Evolutionary conservation across 2,113 vertebrate genomes (phyloP).

Genomic region (Colistium nudipinnis): DNA sequence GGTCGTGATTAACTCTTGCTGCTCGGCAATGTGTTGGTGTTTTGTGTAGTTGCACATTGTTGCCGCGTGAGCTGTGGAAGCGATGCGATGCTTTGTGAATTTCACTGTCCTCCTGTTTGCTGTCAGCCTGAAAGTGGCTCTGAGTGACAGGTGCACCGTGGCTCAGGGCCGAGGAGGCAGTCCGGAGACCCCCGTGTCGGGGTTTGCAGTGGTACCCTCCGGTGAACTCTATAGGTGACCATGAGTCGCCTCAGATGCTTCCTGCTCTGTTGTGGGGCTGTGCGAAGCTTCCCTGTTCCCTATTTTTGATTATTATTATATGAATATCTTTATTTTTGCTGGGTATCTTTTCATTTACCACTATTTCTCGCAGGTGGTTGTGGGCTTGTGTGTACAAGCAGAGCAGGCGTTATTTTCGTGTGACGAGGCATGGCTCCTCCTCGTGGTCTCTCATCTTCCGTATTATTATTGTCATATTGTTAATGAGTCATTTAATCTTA

Average conservation of each 20-base stretch:
- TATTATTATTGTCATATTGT: conserved; percentile 11
- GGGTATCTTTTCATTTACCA: neutral
- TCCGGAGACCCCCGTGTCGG: conserved; percentile 62
- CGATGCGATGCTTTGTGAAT: neutral
- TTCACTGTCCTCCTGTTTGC: neutral
- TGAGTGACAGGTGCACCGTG: conserved; percentile 5
- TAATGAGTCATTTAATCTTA: neutral
- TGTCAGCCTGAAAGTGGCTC: neutral
- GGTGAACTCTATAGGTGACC: conserved; percentile 76
- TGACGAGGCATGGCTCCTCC: conserved; percentile 1
- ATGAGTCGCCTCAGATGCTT: conserved; percentile 70
- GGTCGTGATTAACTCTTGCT: conserved; percentile 46
- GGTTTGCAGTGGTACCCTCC: conserved; percentile 69
- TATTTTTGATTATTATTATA: neutral
- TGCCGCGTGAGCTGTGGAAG: conserved; percentile 7
- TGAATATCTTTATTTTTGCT: neutral
- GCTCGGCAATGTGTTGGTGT: conserved; percentile 33
- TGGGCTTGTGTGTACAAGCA: neutral
- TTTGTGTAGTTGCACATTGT: conserved; percentile 18
- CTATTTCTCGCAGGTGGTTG: conserved; percentile 1
- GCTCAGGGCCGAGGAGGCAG: conserved; percentile 28
- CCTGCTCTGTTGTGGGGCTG: conserved; percentile 64
- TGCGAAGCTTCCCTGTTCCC: conserved; percentile 21
- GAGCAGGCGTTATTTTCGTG: neutral
- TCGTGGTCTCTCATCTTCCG: conserved; percentile 11